Evolutionary conservation across 2,888 invertebrate genomes (phyloP).

Genomic region (Pomacea canaliculata): DNA sequence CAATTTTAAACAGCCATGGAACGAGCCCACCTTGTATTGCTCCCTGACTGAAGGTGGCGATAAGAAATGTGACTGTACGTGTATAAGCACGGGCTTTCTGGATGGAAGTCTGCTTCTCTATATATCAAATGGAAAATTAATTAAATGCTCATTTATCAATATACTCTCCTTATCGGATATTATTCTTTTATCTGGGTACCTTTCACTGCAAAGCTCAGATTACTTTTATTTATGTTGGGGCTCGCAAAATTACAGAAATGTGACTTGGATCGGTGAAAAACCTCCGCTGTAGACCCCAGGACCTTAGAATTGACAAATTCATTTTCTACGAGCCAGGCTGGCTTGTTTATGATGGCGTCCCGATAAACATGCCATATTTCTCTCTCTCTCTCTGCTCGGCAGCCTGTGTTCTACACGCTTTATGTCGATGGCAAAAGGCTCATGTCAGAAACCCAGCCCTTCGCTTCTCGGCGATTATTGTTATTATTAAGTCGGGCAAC

Average conservation of each 20-base stretch:
- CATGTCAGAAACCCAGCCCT: not conserved
- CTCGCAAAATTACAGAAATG: not conserved
- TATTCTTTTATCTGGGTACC: conserved; percentile 21
- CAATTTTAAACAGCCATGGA: too few species aligned
- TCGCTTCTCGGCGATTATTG: too few species aligned
- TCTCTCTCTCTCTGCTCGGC: not conserved
- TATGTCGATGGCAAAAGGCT: not conserved
- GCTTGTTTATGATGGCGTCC: conserved; percentile 21
- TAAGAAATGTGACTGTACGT: too few species aligned
- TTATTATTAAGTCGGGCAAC: too few species aligned
- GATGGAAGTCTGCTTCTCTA: not conserved
- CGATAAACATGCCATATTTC: conserved; percentile 21
- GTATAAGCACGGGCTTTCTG: too few species aligned
- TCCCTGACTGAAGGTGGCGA: too few species aligned
- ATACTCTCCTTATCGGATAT: conserved; percentile 24
- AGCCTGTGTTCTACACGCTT: not conserved
- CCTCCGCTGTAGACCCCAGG: not conserved
- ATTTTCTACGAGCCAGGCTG: conserved; percentile 5
- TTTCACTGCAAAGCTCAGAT: conserved; percentile 1
- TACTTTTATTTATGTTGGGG: conserved; percentile 15
- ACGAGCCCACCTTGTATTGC: too few species aligned
- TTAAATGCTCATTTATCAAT: conserved; percentile 21
- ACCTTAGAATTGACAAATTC: conserved; percentile 21
- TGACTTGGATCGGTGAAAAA: too few species aligned
- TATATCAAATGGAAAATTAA: conserved; percentile 18